Conservation (phyloP, 2,113 vertebrate species). For the Origma solitaria region DNA sequence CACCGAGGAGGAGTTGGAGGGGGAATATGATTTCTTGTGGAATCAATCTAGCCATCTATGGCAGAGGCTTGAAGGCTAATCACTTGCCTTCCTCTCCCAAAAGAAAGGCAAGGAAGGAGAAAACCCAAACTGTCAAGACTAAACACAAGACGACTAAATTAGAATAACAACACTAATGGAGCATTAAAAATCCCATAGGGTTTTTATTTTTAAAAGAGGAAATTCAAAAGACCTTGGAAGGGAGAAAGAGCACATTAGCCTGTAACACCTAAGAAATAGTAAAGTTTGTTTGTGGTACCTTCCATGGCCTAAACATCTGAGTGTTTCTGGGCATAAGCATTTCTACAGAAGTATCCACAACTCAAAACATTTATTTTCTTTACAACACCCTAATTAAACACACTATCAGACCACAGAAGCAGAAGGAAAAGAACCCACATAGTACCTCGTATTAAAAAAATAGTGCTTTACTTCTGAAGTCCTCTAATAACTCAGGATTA, state of each 20-base stretch:
- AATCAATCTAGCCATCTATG: neutral
- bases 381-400: neutral
- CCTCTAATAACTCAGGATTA: neutral
- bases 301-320: neutral
- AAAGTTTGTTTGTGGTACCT: neutral
- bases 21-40: neutral
- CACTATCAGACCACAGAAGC: neutral
- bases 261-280: neutral
- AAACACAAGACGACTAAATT: neutral
- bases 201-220: neutral
- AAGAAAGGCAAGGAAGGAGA: neutral
- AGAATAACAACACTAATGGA: neutral
- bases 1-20: fast-evolving
- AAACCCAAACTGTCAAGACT: neutral
- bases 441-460: neutral
- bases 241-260: neutral
- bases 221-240: neutral
- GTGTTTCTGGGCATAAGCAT: neutral
- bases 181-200: neutral
- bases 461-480: neutral
- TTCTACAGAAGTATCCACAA: neutral
- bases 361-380: neutral
- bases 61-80: neutral
- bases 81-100: neutral
- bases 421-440: neutral